These are phyloP conservation scores for Crematogaster levior DNA, from an alignment of 2,888 invertebrate genomes.

Conservation along the genomic window DNA sequence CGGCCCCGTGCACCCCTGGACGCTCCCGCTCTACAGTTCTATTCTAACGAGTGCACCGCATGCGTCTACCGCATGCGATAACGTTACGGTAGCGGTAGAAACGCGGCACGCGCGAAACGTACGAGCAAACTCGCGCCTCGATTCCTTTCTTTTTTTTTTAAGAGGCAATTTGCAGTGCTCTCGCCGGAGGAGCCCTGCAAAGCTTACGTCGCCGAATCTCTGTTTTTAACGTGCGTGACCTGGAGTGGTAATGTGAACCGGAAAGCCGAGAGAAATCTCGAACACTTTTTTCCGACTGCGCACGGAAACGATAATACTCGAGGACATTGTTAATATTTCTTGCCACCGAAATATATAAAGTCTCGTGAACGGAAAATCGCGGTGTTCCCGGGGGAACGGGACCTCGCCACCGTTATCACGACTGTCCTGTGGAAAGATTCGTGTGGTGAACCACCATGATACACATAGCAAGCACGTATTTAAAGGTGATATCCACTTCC, in stretches of 20 bases:
- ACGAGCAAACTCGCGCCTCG: conserved; percentile 6
- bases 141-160: conserved; percentile 14
- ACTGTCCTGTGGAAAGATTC: conserved; percentile 59
- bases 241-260: conserved; percentile 55
- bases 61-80: conserved; percentile 62
- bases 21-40: conserved; percentile 21
- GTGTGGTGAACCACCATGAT: conserved; percentile 57
- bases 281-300: conserved; percentile 28
- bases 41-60: conserved; percentile 44
- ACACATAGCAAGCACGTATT: conserved; percentile 58
- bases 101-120: conserved; percentile 32
- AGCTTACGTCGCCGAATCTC: conserved; percentile 71
- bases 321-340: conserved; percentile 58
- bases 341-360: conserved; percentile 22
- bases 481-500: conserved; percentile 44
- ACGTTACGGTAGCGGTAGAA: conserved; percentile 61
- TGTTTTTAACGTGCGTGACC: conserved; percentile 66
- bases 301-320: conserved; percentile 50
- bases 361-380: neutral
- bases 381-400: neutral
- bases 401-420: conserved; percentile 58
- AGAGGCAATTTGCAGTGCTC: conserved; percentile 62
- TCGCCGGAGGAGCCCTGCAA: conserved; percentile 52
- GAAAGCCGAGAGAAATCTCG: conserved; percentile 53
- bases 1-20: neutral